These are phyloP conservation scores for Rhagoletis zephyria DNA, from an alignment of 1,140 invertebrate genomes.

Conservation along the genomic window DNA sequence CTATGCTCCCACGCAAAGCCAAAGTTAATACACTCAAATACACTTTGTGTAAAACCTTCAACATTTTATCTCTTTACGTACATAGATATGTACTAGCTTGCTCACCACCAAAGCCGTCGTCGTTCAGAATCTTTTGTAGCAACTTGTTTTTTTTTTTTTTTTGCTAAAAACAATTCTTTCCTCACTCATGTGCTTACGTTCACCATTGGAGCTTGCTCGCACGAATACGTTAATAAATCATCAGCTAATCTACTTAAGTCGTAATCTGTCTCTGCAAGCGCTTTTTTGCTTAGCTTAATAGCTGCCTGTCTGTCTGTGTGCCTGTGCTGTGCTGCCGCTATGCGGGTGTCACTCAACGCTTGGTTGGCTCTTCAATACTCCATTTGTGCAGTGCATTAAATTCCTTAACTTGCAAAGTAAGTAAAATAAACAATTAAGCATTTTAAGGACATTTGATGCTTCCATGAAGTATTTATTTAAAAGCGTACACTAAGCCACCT, in stretches of 20 bases:
- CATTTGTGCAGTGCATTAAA: neutral
- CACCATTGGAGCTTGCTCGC: neutral
- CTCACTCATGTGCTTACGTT: no score
- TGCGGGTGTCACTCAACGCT: neutral
- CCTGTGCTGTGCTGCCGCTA: neutral
- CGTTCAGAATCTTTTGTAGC: neutral
- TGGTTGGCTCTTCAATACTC: neutral
- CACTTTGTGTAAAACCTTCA: neutral
- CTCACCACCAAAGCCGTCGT: neutral
- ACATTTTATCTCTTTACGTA: neutral
- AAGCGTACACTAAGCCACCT: no score
- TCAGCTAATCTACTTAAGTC: constrained; percentile 49
- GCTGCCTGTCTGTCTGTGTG: neutral
- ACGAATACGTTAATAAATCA: constrained; percentile 46
- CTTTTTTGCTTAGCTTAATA: constrained; percentile 36
- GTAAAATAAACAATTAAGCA: neutral
- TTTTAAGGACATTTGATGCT: neutral
- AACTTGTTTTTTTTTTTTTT: neutral
- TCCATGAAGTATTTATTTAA: no score
- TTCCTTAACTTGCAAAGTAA: neutral
- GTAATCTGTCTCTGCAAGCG: constrained; percentile 25
- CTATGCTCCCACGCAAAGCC: neutral
- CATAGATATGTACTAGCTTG: neutral
- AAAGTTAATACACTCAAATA: neutral
- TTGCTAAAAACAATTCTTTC: neutral